Evolutionary conservation across 2,113 vertebrate genomes (phyloP), one percentile per base, ranked within the genome.

Genomic region (Amblyornis subalaris): DNA sequence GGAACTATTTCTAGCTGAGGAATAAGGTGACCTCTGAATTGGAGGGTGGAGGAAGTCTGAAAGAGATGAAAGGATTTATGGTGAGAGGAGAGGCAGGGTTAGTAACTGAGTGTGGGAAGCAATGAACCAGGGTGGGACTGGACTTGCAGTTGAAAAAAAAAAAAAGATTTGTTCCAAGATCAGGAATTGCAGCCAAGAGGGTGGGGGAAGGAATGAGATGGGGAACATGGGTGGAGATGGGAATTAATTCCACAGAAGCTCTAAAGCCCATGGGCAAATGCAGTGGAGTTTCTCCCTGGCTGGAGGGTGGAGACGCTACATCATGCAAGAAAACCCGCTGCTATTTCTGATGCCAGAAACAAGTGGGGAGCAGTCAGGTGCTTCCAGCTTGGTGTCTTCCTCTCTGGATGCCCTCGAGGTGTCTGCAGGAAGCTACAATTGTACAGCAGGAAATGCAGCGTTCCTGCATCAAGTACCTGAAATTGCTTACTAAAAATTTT

Each of bases 301-400:
- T 95, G 44, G 26, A 90, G 90, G 92, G 90, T 71, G 85, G 94
- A 93, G 92, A 93, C 40, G 2, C 75, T 90, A 36, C 78, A 88
- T 96, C 85, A 77, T 86, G 19, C 79, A 88, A 80, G 79, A 86
- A 80, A 96, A 77, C 72, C 78, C 0, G 0, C 74, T 93, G 64
- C 92, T 96, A 77, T 96, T 96, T 77, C 79, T 94, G 80, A 88
- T 95, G 67, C 88, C 92, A 95, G 92, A 83, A 88, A 93, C 55
- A 77, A 90, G 60, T 83, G 38, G 67, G 58, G 85, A 93, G 55
- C 64, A 86, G 90, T 80, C 90, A 93, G 88, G 85, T 96, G 71
- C 78, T 96, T 91, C 85, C 71, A 91, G 64, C 78, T 73, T 62
- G 36, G 42, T 94, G 33, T 92, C 88, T 96, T 93, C 82, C 67